A percentile compares a stretch with the other conserved stretches of the same genome.
phyloP scores from a whole-genome alignment of 2,113 vertebrate species.

The Pangasianodon hypophthalmus region DNA sequence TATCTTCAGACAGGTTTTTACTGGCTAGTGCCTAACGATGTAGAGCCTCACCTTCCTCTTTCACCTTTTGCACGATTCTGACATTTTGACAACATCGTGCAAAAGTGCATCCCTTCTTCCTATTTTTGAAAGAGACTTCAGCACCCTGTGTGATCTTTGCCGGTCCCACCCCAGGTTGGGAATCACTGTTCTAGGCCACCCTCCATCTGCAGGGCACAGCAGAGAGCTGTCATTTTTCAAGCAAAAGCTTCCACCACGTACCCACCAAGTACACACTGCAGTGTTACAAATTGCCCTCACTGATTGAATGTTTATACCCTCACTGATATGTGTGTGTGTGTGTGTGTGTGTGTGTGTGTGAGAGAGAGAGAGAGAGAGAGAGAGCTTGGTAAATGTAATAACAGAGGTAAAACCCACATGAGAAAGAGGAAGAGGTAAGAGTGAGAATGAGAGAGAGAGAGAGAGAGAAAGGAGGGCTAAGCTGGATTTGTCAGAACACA shows the following conservation, averaged over 20 bases:
- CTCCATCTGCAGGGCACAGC: not conserved
- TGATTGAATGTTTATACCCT: not conserved
- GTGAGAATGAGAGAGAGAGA: not conserved
- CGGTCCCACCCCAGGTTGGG: not conserved
- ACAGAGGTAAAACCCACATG: not conserved
- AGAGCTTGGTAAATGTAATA: not conserved
- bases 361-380: too few species aligned
- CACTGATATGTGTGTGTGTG: not conserved
- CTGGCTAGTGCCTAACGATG: not conserved
- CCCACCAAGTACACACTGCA: constrained; percentile 6
- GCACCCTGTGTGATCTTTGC: too few species aligned
- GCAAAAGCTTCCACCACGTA: constrained; percentile 16
- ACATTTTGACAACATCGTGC: not conserved
- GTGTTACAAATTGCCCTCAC: constrained; percentile 3
- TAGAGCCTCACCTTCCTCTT: not conserved
- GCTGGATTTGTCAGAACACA: not conserved
- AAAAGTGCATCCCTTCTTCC: not conserved
- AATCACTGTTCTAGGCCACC: not conserved
- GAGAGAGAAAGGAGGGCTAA: not conserved
- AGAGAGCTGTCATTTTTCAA: not conserved
- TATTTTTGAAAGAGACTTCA: not conserved
- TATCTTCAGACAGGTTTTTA: not conserved
- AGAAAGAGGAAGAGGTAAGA: not conserved
- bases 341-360: too few species aligned
- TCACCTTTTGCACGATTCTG: not conserved